Evolutionary conservation across 2,797 vertebrate genomes (phyloP).

Genomic region (Eulemur mongoz): DNA sequence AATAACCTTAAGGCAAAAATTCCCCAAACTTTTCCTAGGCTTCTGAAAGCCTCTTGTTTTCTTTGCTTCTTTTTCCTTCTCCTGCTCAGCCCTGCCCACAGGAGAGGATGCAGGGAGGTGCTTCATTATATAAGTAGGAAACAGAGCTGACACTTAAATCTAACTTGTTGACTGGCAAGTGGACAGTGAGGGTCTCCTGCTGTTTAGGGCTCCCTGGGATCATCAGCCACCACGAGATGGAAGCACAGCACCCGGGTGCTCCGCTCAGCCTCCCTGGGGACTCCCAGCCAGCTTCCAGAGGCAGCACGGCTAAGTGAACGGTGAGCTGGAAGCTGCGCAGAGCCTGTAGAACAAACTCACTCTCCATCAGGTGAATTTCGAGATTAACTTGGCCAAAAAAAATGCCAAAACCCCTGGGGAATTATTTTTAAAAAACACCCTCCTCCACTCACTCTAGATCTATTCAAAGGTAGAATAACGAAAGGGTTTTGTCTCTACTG

Average conservation of each 20-base stretch:
- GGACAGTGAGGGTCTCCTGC: background rate
- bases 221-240: background rate
- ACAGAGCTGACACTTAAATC: background rate
- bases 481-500: background rate
- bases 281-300: background rate
- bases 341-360: background rate
- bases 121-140: background rate
- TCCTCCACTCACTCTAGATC: background rate
- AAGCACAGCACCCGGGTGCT: background rate
- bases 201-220: background rate
- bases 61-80: background rate
- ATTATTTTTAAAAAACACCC: background rate
- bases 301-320: background rate
- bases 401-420: background rate
- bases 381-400: background rate
- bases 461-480: background rate
- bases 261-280: background rate
- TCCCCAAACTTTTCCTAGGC: conserved; percentile 49
- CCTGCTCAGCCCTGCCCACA: background rate
- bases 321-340: background rate
- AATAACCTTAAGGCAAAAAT: conserved; percentile 33
- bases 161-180: background rate
- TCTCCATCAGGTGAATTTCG: background rate
- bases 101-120: background rate
- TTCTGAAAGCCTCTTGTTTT: background rate